Evolutionary conservation across 2,113 vertebrate species (phyloP).

Genomic region (Capreolus pygargus): DNA sequence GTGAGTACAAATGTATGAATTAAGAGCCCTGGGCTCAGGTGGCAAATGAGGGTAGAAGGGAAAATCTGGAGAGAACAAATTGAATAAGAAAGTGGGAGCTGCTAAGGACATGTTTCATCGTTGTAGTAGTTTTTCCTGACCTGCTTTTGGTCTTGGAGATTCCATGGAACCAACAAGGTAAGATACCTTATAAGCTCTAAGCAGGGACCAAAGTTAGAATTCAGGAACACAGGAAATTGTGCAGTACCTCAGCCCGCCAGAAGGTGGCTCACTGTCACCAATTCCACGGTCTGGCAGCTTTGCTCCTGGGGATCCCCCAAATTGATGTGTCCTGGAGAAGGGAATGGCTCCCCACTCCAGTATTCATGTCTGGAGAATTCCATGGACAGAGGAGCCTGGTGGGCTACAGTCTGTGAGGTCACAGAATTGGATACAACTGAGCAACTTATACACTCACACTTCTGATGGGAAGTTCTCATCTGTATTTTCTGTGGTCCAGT

Average conservation of each 20-base stretch:
- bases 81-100: background rate
- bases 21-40: background rate
- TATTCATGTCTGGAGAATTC: background rate
- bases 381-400: background rate
- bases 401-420: background rate
- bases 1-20: background rate
- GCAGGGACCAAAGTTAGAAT: background rate
- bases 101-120: background rate
- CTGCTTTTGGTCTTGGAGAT: background rate
- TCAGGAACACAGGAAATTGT: background rate
- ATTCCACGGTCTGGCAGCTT: background rate
- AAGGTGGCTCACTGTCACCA: slow-evolving; percentile 53
- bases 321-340: background rate
- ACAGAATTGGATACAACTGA: background rate
- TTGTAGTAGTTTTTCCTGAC: background rate
- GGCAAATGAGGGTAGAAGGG: background rate
- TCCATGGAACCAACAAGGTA: background rate
- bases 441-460: background rate
- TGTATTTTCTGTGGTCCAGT: background rate
- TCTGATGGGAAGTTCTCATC: background rate
- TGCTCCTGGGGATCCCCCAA: background rate
- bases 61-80: background rate
- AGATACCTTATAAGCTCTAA: background rate
- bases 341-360: background rate
- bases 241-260: slow-evolving; percentile 45